These are phyloP conservation scores for Mesembrinibis cayennensis DNA, from an alignment of 2,113 vertebrate genomes.

Conservation along the genomic window DNA sequence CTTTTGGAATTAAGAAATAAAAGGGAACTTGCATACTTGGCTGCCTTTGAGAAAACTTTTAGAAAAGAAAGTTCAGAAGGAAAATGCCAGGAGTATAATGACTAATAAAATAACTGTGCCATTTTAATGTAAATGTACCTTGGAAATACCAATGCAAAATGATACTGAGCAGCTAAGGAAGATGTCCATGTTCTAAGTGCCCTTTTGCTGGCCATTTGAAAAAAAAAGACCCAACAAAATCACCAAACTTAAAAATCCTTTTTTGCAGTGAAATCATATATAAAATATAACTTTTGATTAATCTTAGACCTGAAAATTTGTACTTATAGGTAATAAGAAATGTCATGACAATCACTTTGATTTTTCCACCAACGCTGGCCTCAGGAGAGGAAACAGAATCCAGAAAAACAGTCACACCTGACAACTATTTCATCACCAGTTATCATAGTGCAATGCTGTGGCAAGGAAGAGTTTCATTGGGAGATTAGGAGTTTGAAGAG, in stretches of 20 bases:
- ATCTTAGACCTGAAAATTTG: background rate
- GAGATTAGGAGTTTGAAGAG: background rate
- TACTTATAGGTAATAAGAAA: background rate
- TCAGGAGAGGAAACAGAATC: background rate
- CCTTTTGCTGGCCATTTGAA: background rate
- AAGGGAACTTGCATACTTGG: background rate
- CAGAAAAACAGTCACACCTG: background rate
- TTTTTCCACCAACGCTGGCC: background rate
- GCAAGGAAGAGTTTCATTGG: background rate
- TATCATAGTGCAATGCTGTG: background rate
- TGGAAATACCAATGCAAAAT: background rate
- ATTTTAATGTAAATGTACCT: background rate
- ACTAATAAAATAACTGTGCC: background rate
- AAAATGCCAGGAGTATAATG: background rate
- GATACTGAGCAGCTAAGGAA: background rate
- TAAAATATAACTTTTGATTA: background rate
- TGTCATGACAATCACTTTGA: background rate
- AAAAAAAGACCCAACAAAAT: background rate
- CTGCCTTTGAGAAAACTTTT: conserved; percentile 10
- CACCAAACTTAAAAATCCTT: background rate
- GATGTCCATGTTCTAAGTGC: background rate
- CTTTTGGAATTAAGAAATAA: conserved; percentile 1
- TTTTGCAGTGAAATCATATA: background rate
- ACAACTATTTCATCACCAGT: background rate
- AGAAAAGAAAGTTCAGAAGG: background rate